phyloP scores from a whole-genome alignment of 2,797 vertebrate species.

The Echiichthys vipera region DNA sequence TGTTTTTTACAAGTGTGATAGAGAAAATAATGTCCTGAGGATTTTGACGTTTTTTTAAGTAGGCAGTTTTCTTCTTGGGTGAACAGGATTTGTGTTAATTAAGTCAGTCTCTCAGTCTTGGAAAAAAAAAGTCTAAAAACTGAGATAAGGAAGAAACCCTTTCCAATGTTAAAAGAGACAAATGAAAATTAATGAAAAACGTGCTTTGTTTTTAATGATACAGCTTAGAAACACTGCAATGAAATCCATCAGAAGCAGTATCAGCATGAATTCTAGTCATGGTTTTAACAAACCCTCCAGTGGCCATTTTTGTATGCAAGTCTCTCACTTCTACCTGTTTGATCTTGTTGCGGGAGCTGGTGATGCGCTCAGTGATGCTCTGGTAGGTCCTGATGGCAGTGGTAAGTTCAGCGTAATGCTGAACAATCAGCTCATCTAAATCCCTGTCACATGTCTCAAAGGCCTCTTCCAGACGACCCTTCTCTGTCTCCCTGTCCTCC shows the following conservation, averaged over 20 bases:
- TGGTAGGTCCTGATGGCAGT: conserved; percentile 98
- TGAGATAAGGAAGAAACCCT: neutral
- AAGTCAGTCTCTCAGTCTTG: neutral
- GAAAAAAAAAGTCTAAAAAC: conserved; percentile 1
- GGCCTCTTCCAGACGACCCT: conserved; percentile 94
- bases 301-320: neutral
- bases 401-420: conserved; percentile 97
- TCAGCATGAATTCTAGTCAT: neutral
- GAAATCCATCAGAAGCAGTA: conserved; percentile 1
- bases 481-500: conserved; percentile 96
- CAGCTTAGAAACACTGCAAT: neutral
- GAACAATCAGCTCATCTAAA: conserved; percentile 93
- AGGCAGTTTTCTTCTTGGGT: conserved; percentile 16
- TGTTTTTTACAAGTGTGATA: neutral
- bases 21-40: conserved; percentile 1
- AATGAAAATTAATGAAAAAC: conserved; percentile 14
- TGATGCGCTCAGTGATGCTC: conserved; percentile 99
- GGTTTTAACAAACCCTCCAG: neutral
- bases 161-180: neutral
- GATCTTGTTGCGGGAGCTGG: conserved; percentile 96
- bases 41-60: conserved; percentile 7
- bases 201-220: conserved; percentile 6
- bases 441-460: conserved; percentile 95
- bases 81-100: conserved; percentile 27
- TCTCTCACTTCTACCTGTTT: conserved; percentile 85